Base-by-base conservation (phyloP, 1,140 invertebrate species). In the Pantala flavescens region DNA sequence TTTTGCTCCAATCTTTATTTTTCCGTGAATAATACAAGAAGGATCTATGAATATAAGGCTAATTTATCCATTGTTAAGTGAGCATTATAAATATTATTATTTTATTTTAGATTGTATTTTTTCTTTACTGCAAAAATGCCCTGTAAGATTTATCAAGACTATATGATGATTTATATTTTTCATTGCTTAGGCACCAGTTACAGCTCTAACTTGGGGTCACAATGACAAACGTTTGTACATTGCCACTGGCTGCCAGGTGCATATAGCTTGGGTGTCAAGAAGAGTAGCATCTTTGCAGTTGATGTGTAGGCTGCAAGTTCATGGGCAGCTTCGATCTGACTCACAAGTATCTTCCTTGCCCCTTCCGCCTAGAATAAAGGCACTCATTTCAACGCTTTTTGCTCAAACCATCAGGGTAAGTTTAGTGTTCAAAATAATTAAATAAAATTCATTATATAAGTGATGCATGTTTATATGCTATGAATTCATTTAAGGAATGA, bases 121-220 rank as follows among this genome's bases (percentile, higher is more conserved):
- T n/a, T n/a, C n/a, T n/a, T n/a, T n/a, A n/a, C n/a, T n/a, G n/a
- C n/a, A n/a, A n/a, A n/a, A n/a, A n/a, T n/a, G n/a, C n/a, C n/a
- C n/a, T n/a, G n/a, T n/a, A n/a, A n/a, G n/a, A n/a, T n/a, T n/a
- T n/a, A n/a, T n/a, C n/a, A n/a, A n/a, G n/a, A n/a, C n/a, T n/a
- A n/a, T n/a, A n/a, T n/a, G n/a, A n/a, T n/a, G n/a, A n/a, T n/a
- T n/a, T n/a, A 2, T 36, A 5, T 36, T 36, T 9, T 36, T 36
- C 9, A 9, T 5, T 36, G 82, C 83, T 75, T 78, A 95, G 92
- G 88, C 90, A 78, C 89, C 91, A 7, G 92, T 98, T 49, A 94
- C 94, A 43, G 94, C 96, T 7, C 84, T 99, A 78, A 98, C 96
- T 0, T 99, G 96, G 96, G 97, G 96, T 42, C 97, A 99, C 84